Evolutionary conservation across 2,113 vertebrate species (phyloP), one percentile per base, ranked within the genome.

Genomic region (Anthoscopus minutus): DNA sequence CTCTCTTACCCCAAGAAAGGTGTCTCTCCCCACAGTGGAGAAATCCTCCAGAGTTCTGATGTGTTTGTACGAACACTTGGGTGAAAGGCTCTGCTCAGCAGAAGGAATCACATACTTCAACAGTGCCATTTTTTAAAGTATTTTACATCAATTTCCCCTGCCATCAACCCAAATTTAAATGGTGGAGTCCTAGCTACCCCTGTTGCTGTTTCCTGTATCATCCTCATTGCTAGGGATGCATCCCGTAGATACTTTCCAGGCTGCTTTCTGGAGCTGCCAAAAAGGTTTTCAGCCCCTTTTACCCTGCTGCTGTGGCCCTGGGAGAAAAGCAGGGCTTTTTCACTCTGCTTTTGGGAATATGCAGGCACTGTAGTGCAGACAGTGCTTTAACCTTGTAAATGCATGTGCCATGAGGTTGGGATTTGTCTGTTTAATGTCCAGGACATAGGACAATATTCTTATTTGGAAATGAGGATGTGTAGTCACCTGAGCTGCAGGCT

Each of bases 371-470:
- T 10, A 6, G 25, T 57, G 21, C 38, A 60, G 24, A 20, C 1
- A 2, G 7, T 69, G 37, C n/a, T 86, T 76, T 69, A 76, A 33
- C 14, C 27, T 88, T 57, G 18, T 57, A 37, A 73, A 61, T 35
- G 12, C 25, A 1, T 3, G 3, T 45, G 35, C 31, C 23, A 9
- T 1, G 1, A 22, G 24, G 27, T 64, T 74, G 62, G 12, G 4
- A 76, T 53, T 44, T 31, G 33, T 37, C 42, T 79, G 15, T 58
- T 47, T 22, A 1, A 15, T 19, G 16, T 27, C 69, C 35, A 56
- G 9, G 22, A 22, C 11, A 1, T 2, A 22, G 0, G 1, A 16
- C 25, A 48, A 77, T 35, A 13, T 2, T 37, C 0, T 78, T 17
- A 11, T 30, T 50, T 67, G 81, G 48, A 35, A 85, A 57, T 44